Base-by-base conservation (phyloP, 2,113 vertebrate species). In the Candoia aspera region DNA sequence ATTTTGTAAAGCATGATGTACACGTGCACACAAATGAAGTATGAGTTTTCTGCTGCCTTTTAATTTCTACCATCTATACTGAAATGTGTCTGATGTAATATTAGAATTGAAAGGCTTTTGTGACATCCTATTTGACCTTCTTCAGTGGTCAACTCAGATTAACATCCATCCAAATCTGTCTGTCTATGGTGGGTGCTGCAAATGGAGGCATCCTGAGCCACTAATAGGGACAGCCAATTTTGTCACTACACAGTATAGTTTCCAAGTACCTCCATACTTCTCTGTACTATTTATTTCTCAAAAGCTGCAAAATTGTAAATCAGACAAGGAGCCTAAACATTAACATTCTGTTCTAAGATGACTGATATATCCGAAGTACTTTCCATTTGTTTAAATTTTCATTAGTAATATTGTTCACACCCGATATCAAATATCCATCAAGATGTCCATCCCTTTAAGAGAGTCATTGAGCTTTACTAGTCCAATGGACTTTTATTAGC, bases 401-500 rank as follows among this genome's bases (percentile, higher is more conserved):
- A 73, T 87, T 90, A 24, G 54, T 93, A 96, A 93, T 86, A 91
- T 84, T 79, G 46, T 8, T 89, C 94, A 93, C 91, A 88, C 85
- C 87, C 90, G 92, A 84, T 97, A 96, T 84, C 94, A 92, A 96
- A 84, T 89, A 94, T 59, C 86, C 93, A 96, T 96, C 92, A 96
- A 96, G 94, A 94, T 94, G 68, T 95, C 0, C 86, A 96, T 90
- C 91, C 33, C 90, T 95, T 95, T 94, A 95, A 92, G 93, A 62
- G 89, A 93, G 87, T 92, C 94, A 92, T 91, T 96, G 94, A 95
- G 90, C 95, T 96, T 97, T 96, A 95, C 90, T 2, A 33, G 87
- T 93, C 92, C 84, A 94, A 92, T 95, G 90, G 90, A 37, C 94
- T 96, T 95, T 88, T 96, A 96, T 96, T 95, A 96, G 97, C 91